Evolutionary conservation across 2,113 vertebrate species (phyloP), one percentile per base, ranked within the genome.

Genomic region (Osmerus mordax): DNA sequence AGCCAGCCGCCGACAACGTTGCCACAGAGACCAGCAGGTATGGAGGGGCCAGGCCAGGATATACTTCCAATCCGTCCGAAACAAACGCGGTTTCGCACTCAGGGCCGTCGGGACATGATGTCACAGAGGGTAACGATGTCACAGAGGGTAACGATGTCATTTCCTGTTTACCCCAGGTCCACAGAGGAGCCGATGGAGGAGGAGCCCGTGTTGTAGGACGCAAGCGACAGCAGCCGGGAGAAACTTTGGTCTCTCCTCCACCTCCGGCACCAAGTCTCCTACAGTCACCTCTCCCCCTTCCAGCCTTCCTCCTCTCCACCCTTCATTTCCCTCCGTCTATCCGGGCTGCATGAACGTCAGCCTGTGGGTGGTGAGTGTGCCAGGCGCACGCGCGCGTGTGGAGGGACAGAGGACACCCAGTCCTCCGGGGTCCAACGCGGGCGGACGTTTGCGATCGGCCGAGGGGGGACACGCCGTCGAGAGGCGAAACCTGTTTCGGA

Each of bases 151-250:
- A 21, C 21, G 21, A 21, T 21, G 21, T 21, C 54, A 53, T 53
- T 13, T 59, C n/a, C 12, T 19, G 11, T 18, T 13, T 70, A 52
- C 64, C 52, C 75, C 88, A 94, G 93, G 88, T 88, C 88, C 0
- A 78, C 80, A 6, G 94, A 95, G 74, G 94, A 95, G 78, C 94
- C 94, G 18, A 95, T 95, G 94, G 94, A 94, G 81, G 93, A 94
- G 25, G 94, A 95, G 78, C 93, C 94, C 12, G 75, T 84, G 82
- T 88, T 91, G 86, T 94, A 92, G 92, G 93, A 73, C 71, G 67
- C 55, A 77, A 69, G 68, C 6, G 73, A 73, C 67, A 80, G 81
- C 79, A 76, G 19, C 77, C 72, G 79, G 70, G 60, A 55, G 70
- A 68, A 25, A 25, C 1, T 25, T 71, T 65, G 82, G 70, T 7